Base-by-base conservation (phyloP, 2,113 vertebrate species). In the Stegastes partitus region DNA sequence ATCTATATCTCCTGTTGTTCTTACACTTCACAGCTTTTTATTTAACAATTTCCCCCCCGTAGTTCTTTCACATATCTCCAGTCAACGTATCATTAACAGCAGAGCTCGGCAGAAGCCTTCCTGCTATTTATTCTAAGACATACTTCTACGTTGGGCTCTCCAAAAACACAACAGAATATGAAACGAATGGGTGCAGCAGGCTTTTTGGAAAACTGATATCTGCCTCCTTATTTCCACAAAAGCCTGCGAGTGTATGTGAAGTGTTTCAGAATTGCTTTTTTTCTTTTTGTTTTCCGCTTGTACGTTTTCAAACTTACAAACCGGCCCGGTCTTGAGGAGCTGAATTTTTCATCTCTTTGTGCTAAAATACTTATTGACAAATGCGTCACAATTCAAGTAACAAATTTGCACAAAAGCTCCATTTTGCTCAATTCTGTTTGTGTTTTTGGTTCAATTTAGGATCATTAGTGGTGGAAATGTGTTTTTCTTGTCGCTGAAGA, bases 401-500 rank as follows among this genome's bases (percentile, higher is more conserved):
- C 1, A 15, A 58, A 34, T 54, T 18, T 7, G 3, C 11, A 28
- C 1, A 4, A 1, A 68, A 72, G 49, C 63, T 1, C 0, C 14
- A 11, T 1, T 0, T 1, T 2, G 11, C 23, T 19, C 1, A 26
- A 11, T 11, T 22, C 19, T 18, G 22, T 21, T 26, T 19, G 7
- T 49, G 44, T 7, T 19, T 59, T 55, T 28, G 2, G 28, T 31
- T 62, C 7, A n/a, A 2, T 26, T 39, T 0, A 23, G 63, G 56
- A 14, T 55, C 34, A 2, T 34, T 71, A 11, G 16, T 12, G 25
- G 18, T 58, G 34, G 4, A 75, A 39, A 15, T 15, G 2, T 12
- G n/a, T n/a, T n/a, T n/a, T n/a, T n/a, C 71, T 21, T 67, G 65
- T 79, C 71, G 1, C 18, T 87, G 70, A 83, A 68, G 77, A 80